Evolutionary conservation across 2,113 vertebrate species (phyloP).

Genomic region (Bos javanicus): DNA sequence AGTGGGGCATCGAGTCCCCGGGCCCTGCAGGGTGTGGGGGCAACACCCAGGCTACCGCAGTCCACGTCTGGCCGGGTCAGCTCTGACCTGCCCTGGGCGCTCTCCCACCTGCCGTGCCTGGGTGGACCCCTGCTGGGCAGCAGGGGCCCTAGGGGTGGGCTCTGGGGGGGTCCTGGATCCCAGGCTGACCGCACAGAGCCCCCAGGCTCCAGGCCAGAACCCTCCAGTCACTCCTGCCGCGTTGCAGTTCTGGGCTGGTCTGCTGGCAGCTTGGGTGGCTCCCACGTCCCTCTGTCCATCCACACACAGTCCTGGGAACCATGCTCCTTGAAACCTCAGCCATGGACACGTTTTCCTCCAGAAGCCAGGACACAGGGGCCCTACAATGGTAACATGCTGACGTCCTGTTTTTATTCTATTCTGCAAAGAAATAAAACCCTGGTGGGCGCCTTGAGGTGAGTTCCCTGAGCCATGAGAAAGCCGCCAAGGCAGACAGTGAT

Average conservation of each 20-base stretch:
- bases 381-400: accelerated
- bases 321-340: accelerated
- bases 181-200: neutral
- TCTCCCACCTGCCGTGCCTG: accelerated
- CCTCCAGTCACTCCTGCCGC: accelerated
- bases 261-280: accelerated
- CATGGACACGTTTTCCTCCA: accelerated
- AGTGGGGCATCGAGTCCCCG: accelerated
- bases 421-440: neutral
- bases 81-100: neutral
- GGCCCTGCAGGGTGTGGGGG: neutral
- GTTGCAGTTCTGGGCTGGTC: accelerated
- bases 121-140: neutral
- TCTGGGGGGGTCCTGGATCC: neutral
- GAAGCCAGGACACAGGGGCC: neutral
- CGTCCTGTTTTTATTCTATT: accelerated
- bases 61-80: accelerated
- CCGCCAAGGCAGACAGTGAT: too few relatives aligned
- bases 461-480: accelerated
- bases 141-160: neutral
- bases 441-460: accelerated
- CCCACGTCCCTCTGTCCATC: accelerated
- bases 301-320: neutral
- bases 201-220: neutral
- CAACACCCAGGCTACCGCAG: neutral